phyloP scores from a whole-genome alignment of 1,140 invertebrate genomes.

The Aphaenogaster rudis region DNA sequence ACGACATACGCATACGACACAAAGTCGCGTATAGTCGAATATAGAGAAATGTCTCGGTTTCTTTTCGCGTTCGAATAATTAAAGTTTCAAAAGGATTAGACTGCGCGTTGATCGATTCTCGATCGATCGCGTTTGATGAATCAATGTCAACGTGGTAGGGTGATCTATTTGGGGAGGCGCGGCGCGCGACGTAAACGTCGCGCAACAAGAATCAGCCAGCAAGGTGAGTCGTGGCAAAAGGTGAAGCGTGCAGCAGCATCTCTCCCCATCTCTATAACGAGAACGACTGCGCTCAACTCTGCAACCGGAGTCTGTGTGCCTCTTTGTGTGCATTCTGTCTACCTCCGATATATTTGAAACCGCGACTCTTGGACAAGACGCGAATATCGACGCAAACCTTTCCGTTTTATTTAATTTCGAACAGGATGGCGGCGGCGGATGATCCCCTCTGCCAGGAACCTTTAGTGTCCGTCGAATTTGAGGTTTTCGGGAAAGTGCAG shows the following conservation, averaged over 20 bases:
- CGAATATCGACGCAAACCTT: neutral
- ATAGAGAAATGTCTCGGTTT: neutral
- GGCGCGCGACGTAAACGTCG: slow-evolving; percentile 74
- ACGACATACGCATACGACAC: neutral
- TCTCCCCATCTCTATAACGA: neutral
- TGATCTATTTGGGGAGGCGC: slow-evolving; percentile 85
- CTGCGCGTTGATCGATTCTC: neutral
- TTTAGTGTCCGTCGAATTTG: slow-evolving; percentile 94
- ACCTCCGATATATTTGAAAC: neutral
- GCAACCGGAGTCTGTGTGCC: neutral
- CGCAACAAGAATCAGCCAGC: slow-evolving; percentile 82
- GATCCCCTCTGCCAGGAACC: slow-evolving; percentile 87
- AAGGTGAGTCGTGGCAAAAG: slow-evolving; percentile 71
- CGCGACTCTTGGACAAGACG: neutral
- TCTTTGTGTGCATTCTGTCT: neutral
- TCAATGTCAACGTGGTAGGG: slow-evolving; percentile 82
- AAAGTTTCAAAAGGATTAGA: neutral
- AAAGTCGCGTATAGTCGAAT: neutral
- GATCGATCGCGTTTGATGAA: slow-evolving; percentile 79
- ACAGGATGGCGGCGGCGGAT: slow-evolving; percentile 87
- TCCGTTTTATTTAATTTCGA: neutral
- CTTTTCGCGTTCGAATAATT: neutral
- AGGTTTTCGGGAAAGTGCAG: slow-evolving; percentile 96
- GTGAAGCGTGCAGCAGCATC: slow-evolving; percentile 51
- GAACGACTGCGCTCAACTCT: neutral